A percentile compares a stretch with the other conserved stretches of the same genome.
Evolutionary conservation across 1,140 invertebrate species (phyloP).

Genomic region (Drosophila ironensis): DNA sequence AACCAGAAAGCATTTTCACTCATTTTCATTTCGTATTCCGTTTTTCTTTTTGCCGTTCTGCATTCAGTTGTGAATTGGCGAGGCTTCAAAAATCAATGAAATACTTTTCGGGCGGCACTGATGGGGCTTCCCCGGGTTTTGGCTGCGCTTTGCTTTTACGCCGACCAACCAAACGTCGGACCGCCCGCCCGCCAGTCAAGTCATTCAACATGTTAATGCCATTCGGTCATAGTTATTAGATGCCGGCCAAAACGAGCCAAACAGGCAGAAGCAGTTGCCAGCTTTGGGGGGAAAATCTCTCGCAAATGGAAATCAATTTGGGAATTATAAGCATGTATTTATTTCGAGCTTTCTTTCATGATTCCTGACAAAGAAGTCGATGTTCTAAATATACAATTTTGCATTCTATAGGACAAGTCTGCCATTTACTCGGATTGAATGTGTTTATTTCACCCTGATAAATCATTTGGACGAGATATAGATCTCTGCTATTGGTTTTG

Average conservation of each 20-base stretch:
- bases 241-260: constrained; percentile 37
- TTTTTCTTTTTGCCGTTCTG: constrained; percentile 17
- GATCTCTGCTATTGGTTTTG: too few relatives aligned
- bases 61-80: constrained; percentile 49
- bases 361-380: too few relatives aligned
- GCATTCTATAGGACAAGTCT: too few relatives aligned
- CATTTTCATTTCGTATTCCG: constrained; percentile 26
- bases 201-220: constrained; percentile 65
- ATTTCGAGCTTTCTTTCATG: too few relatives aligned
- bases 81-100: constrained; percentile 81
- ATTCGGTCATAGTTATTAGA: constrained; percentile 38
- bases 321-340: too few relatives aligned
- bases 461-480: too few relatives aligned
- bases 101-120: constrained; percentile 78
- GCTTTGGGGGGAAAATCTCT: background rate
- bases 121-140: constrained; percentile 66
- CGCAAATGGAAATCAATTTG: background rate
- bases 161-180: background rate
- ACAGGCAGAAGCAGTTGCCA: constrained; percentile 1
- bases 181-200: constrained; percentile 57
- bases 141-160: constrained; percentile 69
- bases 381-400: too few relatives aligned
- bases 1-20: constrained; percentile 32
- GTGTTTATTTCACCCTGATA: too few relatives aligned
- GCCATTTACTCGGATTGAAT: too few relatives aligned